phyloP scores from a whole-genome alignment of 2,113 vertebrate genomes.

The Pseudolaguvia tuberculata region DNA sequence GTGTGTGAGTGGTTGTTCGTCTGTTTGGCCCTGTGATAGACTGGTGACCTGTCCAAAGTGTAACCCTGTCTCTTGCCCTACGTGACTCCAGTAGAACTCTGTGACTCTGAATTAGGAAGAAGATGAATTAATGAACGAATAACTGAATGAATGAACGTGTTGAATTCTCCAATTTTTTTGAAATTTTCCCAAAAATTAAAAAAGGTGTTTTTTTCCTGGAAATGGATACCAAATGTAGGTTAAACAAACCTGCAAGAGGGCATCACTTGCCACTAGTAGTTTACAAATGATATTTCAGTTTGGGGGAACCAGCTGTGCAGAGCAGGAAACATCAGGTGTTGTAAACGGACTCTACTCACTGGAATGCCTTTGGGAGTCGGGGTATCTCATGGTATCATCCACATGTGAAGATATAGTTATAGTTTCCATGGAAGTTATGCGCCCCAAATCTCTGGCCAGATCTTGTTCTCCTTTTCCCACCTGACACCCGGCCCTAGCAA shows the following conservation, averaged over 20 bases:
- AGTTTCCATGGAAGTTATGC: slow-evolving; percentile 53
- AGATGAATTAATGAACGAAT: too few relatives aligned
- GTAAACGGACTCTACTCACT: slow-evolving; percentile 14
- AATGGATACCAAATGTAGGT: background rate
- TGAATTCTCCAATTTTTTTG: too few relatives aligned
- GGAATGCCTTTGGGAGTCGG: slow-evolving; percentile 49
- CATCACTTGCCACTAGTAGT: background rate
- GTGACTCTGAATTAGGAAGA: too few relatives aligned
- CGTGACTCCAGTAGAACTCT: too few relatives aligned
- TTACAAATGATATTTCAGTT: slow-evolving; percentile 12
- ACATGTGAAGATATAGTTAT: slow-evolving; percentile 55
- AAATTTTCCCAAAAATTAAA: background rate
- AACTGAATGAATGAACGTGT: too few relatives aligned
- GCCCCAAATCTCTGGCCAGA: slow-evolving; percentile 19
- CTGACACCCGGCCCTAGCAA: background rate
- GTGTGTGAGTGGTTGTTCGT: too few relatives aligned
- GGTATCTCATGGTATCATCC: slow-evolving; percentile 46
- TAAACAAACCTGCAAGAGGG: background rate
- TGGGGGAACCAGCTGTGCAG: slow-evolving; percentile 38
- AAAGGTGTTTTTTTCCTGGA: background rate
- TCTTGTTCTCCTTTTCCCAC: slow-evolving; percentile 28
- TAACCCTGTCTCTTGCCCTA: too few relatives aligned
- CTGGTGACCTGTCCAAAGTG: too few relatives aligned
- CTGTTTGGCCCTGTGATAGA: too few relatives aligned
- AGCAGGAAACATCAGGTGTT: slow-evolving; percentile 32